Conservation (phyloP, 2,888 invertebrate genomes). For the Erebia ligea region DNA sequence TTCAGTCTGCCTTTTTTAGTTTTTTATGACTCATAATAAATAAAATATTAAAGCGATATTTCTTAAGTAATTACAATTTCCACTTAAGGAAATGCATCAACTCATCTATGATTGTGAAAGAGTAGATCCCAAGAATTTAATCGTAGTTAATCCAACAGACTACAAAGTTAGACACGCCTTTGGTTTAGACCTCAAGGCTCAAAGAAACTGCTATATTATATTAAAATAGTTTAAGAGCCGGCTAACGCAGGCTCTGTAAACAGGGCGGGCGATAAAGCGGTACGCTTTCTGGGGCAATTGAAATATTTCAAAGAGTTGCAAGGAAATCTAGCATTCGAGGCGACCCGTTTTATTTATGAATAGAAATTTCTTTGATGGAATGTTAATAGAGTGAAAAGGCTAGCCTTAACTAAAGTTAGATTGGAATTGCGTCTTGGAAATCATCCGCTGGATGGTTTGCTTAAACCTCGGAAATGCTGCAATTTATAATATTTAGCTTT, state of each 20-base stretch:
- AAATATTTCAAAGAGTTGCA: conserved; percentile 40
- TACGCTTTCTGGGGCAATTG: conserved; percentile 37
- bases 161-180: conserved; percentile 27
- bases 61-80: conserved; percentile 5
- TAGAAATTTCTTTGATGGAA: conserved; percentile 44
- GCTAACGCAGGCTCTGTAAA: conserved; percentile 38
- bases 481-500: background rate
- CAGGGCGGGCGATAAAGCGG: conserved; percentile 35
- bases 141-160: conserved; percentile 35
- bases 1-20: too few species aligned
- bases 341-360: conserved; percentile 38
- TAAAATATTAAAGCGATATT: background rate
- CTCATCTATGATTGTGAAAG: conserved; percentile 20
- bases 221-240: conserved; percentile 38
- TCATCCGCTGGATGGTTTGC: background rate
- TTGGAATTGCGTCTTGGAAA: conserved; percentile 19
- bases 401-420: conserved; percentile 40
- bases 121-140: conserved; percentile 27
- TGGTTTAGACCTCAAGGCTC: conserved; percentile 35
- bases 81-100: conserved; percentile 17
- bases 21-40: too few species aligned
- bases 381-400: conserved; percentile 43
- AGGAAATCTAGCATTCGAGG: conserved; percentile 36
- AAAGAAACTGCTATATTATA: conserved; percentile 38
- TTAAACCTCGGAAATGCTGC: background rate